Evolutionary conservation across 2,113 vertebrate genomes (phyloP), one percentile per base, ranked within the genome.

Genomic region (Rhombomys opimus): DNA sequence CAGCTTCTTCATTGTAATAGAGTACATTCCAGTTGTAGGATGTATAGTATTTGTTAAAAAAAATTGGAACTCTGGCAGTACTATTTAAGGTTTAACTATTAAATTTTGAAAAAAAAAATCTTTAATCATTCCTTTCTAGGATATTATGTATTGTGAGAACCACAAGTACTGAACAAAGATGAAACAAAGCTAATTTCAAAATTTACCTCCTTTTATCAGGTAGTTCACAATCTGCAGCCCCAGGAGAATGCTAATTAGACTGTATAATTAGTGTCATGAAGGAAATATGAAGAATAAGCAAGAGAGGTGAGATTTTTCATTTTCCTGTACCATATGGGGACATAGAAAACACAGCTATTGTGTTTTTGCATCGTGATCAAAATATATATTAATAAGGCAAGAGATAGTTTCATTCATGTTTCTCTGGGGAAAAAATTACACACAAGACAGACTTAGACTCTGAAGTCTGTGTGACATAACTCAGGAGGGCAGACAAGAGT

Each of bases 291-390:
- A 95, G 89, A 97, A 95, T 96, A 89, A 96, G 86, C 93, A 93
- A 96, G 63, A 80, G 93, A 97, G 91, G 94, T 95, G 95, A 98
- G 94, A 89, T 91, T 95, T 96, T 97, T 97, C 97, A 97, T 96
- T 97, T 97, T 94, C 86, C 57, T 46, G 25, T 67, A 65, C 91
- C 77, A 94, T 96, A 89, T 97, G 93, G 68, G 94, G 73, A 76
- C 65, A 87, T 15, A 18, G 87, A 92, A 91, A 95, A 63, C 67
- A 86, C 76, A 32, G n/a, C 54, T 84, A 35, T 78, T 23, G 35
- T n/a, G n/a, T 86, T 32, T 68, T 12, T 35, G n/a, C 20, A 59
- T 86, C 20, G 22, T 46, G 61, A 70, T 63, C 50, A 90, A 90
- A 95, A n/a, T 77, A 92, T 67, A 73, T 90, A 61, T 91, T 93